These are phyloP conservation scores for Seriola quinqueradiata DNA, from an alignment of 2,113 vertebrate genomes.

Conservation along the genomic window DNA sequence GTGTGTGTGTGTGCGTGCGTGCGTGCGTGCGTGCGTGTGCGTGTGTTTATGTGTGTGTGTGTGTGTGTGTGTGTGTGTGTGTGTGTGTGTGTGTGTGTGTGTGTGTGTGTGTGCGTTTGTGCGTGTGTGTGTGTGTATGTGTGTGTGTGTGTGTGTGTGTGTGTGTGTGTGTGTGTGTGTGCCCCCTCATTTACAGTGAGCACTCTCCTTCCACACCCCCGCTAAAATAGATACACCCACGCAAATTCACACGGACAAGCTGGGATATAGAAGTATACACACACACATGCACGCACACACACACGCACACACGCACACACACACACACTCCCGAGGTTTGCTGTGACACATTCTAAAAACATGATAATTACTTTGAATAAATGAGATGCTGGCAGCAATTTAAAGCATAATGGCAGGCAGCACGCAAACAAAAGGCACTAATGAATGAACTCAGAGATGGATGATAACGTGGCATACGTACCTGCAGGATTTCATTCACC, in stretches of 20 bases:
- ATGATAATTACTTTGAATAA: slow-evolving; percentile 53
- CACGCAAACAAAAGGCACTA: slow-evolving; percentile 56
- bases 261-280: slow-evolving; percentile 44
- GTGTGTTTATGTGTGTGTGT: slow-evolving; percentile 7
- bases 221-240: slow-evolving; percentile 58
- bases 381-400: slow-evolving; percentile 52
- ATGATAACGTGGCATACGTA: slow-evolving; percentile 74
- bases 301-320: background rate
- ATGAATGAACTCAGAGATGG: slow-evolving; percentile 68
- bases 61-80: slow-evolving; percentile 12
- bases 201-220: slow-evolving; percentile 48
- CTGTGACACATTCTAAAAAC: slow-evolving; percentile 57
- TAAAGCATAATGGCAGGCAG: slow-evolving; percentile 42
- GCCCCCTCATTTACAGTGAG: slow-evolving; percentile 34
- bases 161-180: slow-evolving; percentile 10
- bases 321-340: slow-evolving; percentile 22
- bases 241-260: slow-evolving; percentile 52
- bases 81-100: slow-evolving; percentile 15
- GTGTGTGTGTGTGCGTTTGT: slow-evolving; percentile 2
- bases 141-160: slow-evolving; percentile 5
- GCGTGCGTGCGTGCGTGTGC: background rate
- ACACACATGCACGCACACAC: background rate
- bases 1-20: slow-evolving; percentile 14
- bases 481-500: slow-evolving; percentile 77
- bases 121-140: slow-evolving; percentile 14